Evolutionary conservation across 2,113 vertebrate species (phyloP).

Genomic region (Odocoileus hemionus): DNA sequence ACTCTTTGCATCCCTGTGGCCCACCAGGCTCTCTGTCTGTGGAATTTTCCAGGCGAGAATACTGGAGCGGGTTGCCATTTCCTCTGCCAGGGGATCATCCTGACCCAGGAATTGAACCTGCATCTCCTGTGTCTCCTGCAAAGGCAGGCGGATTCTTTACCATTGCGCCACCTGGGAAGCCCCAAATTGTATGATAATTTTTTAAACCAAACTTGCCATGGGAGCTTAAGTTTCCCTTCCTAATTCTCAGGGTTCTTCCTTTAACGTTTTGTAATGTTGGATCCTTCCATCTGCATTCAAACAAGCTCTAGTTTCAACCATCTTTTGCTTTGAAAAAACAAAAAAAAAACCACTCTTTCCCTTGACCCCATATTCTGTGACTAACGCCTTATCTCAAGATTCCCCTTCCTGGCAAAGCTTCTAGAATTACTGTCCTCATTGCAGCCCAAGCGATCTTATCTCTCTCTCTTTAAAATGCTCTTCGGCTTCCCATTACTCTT

Average conservation of each 20-base stretch:
- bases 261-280: constrained; percentile 3
- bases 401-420: constrained; percentile 31
- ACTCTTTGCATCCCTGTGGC: not conserved
- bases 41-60: not conserved
- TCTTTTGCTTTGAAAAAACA: constrained; percentile 15
- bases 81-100: not conserved
- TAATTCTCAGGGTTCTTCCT: not conserved
- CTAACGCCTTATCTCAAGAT: constrained; percentile 24
- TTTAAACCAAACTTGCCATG: not conserved
- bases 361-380: not conserved
- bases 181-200: not conserved
- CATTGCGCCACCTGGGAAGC: not conserved
- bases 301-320: not conserved
- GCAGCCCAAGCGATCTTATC: not conserved
- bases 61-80: not conserved
- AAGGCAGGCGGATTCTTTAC: not conserved
- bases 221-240: not conserved
- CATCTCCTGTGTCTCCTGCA: not conserved
- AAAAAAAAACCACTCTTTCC: not conserved
- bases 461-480: constrained; percentile 3
- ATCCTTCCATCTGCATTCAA: not conserved
- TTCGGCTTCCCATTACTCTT: constrained; percentile 12
- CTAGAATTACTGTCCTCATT: constrained; percentile 12
- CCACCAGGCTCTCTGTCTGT: not conserved
- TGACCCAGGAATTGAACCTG: not conserved